These are phyloP conservation scores for Casuarius casuarius DNA, from an alignment of 2,113 vertebrate species.

Conservation along the genomic window DNA sequence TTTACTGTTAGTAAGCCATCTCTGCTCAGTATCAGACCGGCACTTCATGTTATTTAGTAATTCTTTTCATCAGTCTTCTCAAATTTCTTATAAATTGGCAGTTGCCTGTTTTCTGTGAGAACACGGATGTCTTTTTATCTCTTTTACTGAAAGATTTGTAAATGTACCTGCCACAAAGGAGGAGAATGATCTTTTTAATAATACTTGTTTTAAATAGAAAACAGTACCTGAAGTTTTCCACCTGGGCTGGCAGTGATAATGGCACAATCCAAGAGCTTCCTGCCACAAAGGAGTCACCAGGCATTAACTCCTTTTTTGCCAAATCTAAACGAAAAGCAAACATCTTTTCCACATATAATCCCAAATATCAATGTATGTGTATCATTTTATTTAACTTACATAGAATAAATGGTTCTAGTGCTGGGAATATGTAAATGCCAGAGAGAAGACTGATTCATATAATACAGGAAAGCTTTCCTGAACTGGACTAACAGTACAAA, in stretches of 20 bases:
- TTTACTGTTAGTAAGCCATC: not conserved
- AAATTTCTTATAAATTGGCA: slow-evolving; percentile 9
- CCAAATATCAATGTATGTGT: not conserved
- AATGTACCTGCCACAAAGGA: not conserved
- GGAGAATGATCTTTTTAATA: not conserved
- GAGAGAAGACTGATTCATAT: not conserved
- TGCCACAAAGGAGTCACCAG: slow-evolving; percentile 6
- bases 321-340: slow-evolving; percentile 2
- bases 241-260: slow-evolving; percentile 50
- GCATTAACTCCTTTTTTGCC: slow-evolving; percentile 65
- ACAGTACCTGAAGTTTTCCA: slow-evolving; percentile 25
- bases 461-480: not conserved
- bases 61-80: not conserved
- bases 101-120: not conserved
- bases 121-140: not conserved
- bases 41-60: not conserved
- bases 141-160: not conserved
- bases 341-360: not conserved
- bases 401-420: not conserved
- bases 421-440: not conserved
- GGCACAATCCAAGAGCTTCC: slow-evolving; percentile 50
- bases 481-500: not conserved
- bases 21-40: not conserved
- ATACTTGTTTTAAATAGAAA: not conserved
- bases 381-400: not conserved